Conservation (phyloP, 2,113 vertebrate species). For the Eupsittula cactorum region DNA sequence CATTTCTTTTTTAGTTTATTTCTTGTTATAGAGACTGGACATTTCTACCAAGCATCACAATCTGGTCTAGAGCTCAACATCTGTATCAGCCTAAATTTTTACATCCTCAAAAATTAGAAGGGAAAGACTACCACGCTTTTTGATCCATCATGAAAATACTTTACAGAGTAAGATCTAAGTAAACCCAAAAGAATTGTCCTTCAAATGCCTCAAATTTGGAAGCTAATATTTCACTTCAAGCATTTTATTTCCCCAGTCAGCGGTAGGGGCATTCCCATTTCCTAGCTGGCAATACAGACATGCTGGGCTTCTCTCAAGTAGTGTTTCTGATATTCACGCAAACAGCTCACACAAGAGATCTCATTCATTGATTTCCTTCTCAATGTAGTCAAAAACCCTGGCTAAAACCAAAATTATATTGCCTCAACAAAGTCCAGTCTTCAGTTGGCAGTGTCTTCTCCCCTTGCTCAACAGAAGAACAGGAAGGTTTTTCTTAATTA, state of each 20-base stretch:
- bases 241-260: background rate
- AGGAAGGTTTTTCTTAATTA: background rate
- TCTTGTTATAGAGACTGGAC: background rate
- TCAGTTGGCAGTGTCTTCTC: background rate
- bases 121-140: background rate
- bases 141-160: background rate
- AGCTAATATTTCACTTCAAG: background rate
- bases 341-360: background rate
- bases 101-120: background rate
- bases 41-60: background rate
- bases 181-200: background rate
- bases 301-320: background rate
- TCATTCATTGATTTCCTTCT: background rate
- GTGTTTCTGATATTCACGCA: background rate
- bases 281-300: background rate
- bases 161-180: background rate
- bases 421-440: background rate
- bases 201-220: background rate
- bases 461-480: background rate
- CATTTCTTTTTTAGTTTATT: background rate
- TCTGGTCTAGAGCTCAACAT: background rate
- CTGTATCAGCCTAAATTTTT: background rate
- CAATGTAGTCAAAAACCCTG: background rate
- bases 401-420: background rate
- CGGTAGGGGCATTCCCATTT: background rate